These are phyloP conservation scores for Pelodytes ibericus DNA, from an alignment of 2,797 vertebrate genomes.

Conservation along the genomic window DNA sequence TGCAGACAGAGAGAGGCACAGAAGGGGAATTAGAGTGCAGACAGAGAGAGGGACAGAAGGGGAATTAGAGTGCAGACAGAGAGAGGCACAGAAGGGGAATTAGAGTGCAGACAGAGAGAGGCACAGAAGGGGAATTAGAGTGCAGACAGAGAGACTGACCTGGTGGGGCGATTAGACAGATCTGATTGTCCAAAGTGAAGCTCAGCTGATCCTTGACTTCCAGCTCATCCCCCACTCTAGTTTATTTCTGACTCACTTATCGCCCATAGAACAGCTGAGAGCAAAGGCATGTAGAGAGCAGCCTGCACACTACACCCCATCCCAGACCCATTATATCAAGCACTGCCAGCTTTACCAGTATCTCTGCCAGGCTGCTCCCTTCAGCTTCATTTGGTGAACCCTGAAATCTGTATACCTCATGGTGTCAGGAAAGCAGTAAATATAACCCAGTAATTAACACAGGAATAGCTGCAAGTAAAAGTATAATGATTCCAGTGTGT, in stretches of 20 bases:
- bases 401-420: no score
- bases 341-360: no score
- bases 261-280: conserved; percentile 46
- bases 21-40: neutral
- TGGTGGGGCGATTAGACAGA: neutral
- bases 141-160: neutral
- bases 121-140: neutral
- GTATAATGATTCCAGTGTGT: no score
- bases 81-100: no score
- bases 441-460: no score
- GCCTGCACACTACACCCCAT: conserved; percentile 2
- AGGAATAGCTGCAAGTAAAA: no score
- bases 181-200: neutral
- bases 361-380: no score
- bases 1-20: neutral
- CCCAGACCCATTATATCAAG: no score
- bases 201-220: neutral
- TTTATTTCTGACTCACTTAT: conserved; percentile 47
- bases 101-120: neutral
- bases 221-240: conserved; percentile 31
- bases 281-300: conserved; percentile 19
- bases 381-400: no score
- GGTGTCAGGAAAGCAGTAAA: no score
- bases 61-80: neutral
- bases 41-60: neutral